Base-by-base conservation (phyloP, 2,888 invertebrate genomes). In the Caenorhabditis doughertyi region DNA sequence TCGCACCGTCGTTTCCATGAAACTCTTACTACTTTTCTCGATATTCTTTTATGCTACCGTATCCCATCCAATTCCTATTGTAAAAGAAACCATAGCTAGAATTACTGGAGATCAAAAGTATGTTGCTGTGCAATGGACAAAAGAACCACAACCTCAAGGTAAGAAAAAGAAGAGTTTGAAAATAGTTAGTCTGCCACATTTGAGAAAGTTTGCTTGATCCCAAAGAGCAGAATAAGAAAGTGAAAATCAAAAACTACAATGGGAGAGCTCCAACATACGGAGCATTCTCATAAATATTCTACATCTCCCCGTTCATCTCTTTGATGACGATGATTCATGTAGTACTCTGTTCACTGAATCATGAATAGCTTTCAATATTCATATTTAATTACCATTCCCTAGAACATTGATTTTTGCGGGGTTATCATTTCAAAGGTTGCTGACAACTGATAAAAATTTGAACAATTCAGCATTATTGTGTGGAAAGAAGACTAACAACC, bases 121-220 rank as follows among this genome's bases (percentile, higher is more conserved):
- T 9, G 87, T 90, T 53, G 86, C 86, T 60, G 88, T 91, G 9
- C 89, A 89, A 76, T 90, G 90, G 90, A 84, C 87, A 18, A 79
- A 82, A 21, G 70, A 76, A 16, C 74, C 77, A 23, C 60, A 83
- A 39, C 62, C 65, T 1, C 83, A 84, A 49, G 82, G 89, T 89
- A 56, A 84, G 86, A 62, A 25, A 13, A 18, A 8, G 7, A 18
- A 49, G n/a, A n/a, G n/a, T 29, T 27, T 11, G 53, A 18, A 53
- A 53, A 11, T 23, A 13, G 3, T 9, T 16, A 23, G n/a, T n/a
- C n/a, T n/a, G n/a, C n/a, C n/a, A n/a, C n/a, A n/a, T n/a, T n/a
- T n/a, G n/a, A n/a, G n/a, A n/a, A n/a, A n/a, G n/a, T n/a, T n/a
- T n/a, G n/a, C n/a, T n/a, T n/a, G n/a, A n/a, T n/a, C n/a, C n/a